phyloP scores from a whole-genome alignment of 2,888 invertebrate species.

The Xylota segnis region DNA sequence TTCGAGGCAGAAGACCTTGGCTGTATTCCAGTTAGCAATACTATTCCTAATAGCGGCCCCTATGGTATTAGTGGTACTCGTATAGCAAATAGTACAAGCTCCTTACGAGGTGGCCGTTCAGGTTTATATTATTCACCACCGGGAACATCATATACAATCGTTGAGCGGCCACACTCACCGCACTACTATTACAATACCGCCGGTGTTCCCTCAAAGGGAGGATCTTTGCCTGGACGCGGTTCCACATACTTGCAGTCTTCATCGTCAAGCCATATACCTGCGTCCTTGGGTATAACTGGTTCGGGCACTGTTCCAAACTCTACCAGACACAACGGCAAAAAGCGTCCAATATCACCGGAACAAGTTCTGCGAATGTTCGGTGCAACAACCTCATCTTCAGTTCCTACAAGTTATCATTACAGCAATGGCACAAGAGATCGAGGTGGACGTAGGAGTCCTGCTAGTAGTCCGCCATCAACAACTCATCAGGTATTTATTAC shows the following conservation, averaged over 20 bases:
- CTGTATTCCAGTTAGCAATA: slow-evolving; percentile 81
- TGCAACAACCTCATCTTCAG: slow-evolving; percentile 85
- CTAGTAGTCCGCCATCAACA: slow-evolving; percentile 92
- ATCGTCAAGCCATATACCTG: slow-evolving; percentile 86
- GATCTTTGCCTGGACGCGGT: slow-evolving; percentile 85
- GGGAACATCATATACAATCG: slow-evolving; percentile 94
- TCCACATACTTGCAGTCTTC: slow-evolving; percentile 90
- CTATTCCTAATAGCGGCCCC: slow-evolving; percentile 80
- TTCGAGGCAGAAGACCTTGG: slow-evolving; percentile 85
- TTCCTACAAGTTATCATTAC: slow-evolving; percentile 85
- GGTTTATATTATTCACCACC: slow-evolving; percentile 94
- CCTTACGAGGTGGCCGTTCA: slow-evolving; percentile 87
- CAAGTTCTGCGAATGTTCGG: slow-evolving; percentile 90
- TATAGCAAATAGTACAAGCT: slow-evolving; percentile 84
- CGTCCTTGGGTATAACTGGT: slow-evolving; percentile 79
- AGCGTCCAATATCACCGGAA: slow-evolving; percentile 93
- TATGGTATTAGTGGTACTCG: slow-evolving; percentile 80
- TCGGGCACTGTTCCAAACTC: slow-evolving; percentile 82
- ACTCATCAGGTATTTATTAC: slow-evolving; percentile 88
- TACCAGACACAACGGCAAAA: slow-evolving; percentile 87
- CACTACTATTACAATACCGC: slow-evolving; percentile 86
- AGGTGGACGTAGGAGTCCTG: slow-evolving; percentile 86
- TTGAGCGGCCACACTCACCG: slow-evolving; percentile 91
- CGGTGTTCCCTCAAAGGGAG: slow-evolving; percentile 83
- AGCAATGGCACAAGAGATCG: slow-evolving; percentile 84